A percentile compares a stretch with the other conserved stretches of the same genome.
phyloP scores from a whole-genome alignment of 2,888 invertebrate genomes.

The Escarpia spicata region DNA sequence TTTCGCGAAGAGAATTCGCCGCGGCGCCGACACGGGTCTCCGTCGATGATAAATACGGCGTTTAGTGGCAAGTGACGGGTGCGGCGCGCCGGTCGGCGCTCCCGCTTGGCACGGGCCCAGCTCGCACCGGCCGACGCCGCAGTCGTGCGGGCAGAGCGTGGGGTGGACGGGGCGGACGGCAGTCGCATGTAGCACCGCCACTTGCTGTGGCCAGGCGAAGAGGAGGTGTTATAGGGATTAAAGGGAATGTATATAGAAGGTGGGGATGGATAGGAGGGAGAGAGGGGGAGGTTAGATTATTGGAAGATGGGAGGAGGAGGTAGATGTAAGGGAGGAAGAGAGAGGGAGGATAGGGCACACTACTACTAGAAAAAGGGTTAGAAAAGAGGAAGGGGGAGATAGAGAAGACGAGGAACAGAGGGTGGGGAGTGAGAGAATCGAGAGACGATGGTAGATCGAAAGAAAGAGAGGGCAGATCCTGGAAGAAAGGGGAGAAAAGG shows the following conservation, averaged over 20 bases:
- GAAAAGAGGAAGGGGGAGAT: not conserved
- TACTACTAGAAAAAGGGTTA: not conserved
- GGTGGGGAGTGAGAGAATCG: not conserved
- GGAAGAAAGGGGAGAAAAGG: not conserved
- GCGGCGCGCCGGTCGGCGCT: conserved; percentile 11
- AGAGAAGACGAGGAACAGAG: not conserved
- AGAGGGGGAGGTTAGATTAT: not conserved
- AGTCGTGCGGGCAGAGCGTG: not conserved
- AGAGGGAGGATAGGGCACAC: not conserved
- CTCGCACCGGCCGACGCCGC: conserved; percentile 4
- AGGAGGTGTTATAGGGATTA: not conserved
- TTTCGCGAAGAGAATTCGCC: conserved; percentile 11
- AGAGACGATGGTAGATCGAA: not conserved
- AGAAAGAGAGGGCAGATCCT: not conserved
- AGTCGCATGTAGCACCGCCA: not conserved
- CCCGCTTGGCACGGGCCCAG: conserved; percentile 6
- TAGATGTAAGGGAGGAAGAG: not conserved
- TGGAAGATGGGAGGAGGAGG: not conserved
- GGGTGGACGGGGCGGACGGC: not conserved
- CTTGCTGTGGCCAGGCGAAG: not conserved
- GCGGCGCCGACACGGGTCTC: not conserved
- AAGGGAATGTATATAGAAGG: no score
- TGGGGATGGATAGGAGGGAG: not conserved
- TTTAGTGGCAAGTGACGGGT: conserved; percentile 16
- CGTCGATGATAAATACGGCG: conserved; percentile 16